These are phyloP conservation scores for Globodera rostochiensis DNA, from an alignment of 1,140 invertebrate genomes.

Conservation along the genomic window DNA sequence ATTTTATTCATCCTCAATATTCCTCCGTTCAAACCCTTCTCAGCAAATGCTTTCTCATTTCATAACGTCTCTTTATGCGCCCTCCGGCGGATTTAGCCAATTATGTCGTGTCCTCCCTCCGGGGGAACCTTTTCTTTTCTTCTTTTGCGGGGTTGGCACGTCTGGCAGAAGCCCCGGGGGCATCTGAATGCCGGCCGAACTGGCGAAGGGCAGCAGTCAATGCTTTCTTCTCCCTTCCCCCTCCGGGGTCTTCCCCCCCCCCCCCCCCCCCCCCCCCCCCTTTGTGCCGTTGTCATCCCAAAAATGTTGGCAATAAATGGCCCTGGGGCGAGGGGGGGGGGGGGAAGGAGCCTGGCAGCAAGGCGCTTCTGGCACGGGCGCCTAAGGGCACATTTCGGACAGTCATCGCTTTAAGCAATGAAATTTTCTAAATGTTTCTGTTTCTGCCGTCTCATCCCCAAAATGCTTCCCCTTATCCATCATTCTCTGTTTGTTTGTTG, in stretches of 20 bases:
- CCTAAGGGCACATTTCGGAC: not conserved
- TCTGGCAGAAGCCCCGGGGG: not conserved
- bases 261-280: too few species aligned
- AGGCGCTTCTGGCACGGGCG: conserved; percentile 17
- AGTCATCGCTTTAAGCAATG: not conserved
- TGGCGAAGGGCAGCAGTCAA: too few species aligned
- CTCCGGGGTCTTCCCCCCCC: too few species aligned
- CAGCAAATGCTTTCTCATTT: not conserved
- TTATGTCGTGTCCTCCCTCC: not conserved
- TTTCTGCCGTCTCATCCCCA: too few species aligned
- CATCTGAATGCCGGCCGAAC: too few species aligned
- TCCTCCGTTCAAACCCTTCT: too few species aligned
- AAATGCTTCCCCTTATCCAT: too few species aligned
- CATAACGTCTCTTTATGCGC: not conserved
- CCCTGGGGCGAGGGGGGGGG: too few species aligned
- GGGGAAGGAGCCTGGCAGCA: conserved; percentile 18
- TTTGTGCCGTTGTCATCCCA: not conserved
- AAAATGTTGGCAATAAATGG: not conserved
- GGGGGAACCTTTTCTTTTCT: not conserved
- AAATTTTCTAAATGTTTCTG: not conserved
- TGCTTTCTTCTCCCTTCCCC: too few species aligned
- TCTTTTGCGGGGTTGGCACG: not conserved
- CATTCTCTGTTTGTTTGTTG: too few species aligned
- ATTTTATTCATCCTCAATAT: too few species aligned
- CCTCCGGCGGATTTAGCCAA: not conserved